Evolutionary conservation across 2,113 vertebrate genomes (phyloP), one percentile per base, ranked within the genome.

Genomic region (Mungos mungo): DNA sequence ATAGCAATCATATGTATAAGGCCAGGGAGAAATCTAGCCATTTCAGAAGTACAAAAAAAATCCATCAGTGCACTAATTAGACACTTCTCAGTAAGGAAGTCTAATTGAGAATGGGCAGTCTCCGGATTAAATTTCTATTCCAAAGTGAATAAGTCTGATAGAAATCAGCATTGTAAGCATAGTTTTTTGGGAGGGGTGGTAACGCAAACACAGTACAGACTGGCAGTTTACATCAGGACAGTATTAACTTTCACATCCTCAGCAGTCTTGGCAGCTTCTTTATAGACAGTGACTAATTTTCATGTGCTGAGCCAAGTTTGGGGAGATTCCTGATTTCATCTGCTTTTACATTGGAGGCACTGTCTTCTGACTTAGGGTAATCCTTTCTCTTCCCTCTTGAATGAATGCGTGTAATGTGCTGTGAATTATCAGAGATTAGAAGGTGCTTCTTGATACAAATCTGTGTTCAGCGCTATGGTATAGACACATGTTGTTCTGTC

Each of bases 251-350:
- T 89, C 95, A 47, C 68, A n/a, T 84, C 90, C 80, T 97, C 76
- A 94, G 95, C 50, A 52, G 92, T n/a, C 90, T 93, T 54, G 88
- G 74, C 69, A 23, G 38, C 92, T 82, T 87, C 96, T 71, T 76
- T 54, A 79, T 33, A 87, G 84, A 84, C 87, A 95, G 65, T 84
- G 94, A 94, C 80, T 96, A 81, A 97, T 95, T 84, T 71, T 45
- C 29, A 47, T 45, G 80, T 84, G 83, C 41, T 29, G 54, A 84
- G 92, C 97, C 97, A 92, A 84, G 83, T 80, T 57, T 47, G 14
- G 25, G 65, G 74, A 83, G 80, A 96, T 76, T 60, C 63, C 88
- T 71, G 93, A 96, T 76, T 79, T 80, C 38, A 7, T 80, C 69
- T 95, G 94, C 94, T 80, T 60, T 66, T 8, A 12, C 47, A 5